These are phyloP conservation scores for Tricholauxania praeusta DNA, from an alignment of 2,888 invertebrate genomes.

Conservation along the genomic window DNA sequence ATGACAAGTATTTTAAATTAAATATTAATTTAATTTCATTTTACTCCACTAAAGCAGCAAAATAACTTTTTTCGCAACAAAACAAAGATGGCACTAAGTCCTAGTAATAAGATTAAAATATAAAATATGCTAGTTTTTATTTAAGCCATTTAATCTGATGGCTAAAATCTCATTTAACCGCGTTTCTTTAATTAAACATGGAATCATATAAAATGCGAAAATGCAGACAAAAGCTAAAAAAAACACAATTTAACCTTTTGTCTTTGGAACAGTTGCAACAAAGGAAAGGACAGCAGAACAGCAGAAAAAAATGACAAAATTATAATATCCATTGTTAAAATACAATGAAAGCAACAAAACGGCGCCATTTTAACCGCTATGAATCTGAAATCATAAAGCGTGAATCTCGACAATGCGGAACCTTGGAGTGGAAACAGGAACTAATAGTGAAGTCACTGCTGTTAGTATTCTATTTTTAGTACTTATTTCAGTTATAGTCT, in stretches of 20 bases:
- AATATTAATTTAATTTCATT: too few species aligned
- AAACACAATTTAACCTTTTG: constrained; percentile 20
- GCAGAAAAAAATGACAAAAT: not conserved
- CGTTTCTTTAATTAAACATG: constrained; percentile 31
- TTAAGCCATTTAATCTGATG: constrained; percentile 25
- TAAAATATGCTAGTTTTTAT: constrained; percentile 7
- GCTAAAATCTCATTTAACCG: constrained; percentile 27
- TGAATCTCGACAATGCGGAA: constrained; percentile 22
- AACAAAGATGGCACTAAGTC: not conserved
- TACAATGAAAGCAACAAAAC: not conserved
- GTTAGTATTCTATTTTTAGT: too few species aligned
- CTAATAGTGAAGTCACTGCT: too few species aligned
- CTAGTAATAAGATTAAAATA: not conserved
- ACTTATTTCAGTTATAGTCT: too few species aligned
- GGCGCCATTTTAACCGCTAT: constrained; percentile 20
- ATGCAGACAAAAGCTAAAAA: constrained; percentile 6
- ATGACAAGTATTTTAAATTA: too few species aligned
- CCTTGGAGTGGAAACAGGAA: too few species aligned
- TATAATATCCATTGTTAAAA: not conserved
- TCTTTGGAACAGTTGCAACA: not conserved
- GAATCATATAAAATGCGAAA: constrained; percentile 9
- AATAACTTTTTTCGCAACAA: not conserved
- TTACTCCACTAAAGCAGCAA: too few species aligned
- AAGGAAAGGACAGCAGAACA: not conserved
- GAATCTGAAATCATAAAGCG: constrained; percentile 26